Percentiles rank a stretch among this genome's conserved stretches.
Conservation (phyloP, 2,888 invertebrate genomes). For the Apotomis turbidana region DNA sequence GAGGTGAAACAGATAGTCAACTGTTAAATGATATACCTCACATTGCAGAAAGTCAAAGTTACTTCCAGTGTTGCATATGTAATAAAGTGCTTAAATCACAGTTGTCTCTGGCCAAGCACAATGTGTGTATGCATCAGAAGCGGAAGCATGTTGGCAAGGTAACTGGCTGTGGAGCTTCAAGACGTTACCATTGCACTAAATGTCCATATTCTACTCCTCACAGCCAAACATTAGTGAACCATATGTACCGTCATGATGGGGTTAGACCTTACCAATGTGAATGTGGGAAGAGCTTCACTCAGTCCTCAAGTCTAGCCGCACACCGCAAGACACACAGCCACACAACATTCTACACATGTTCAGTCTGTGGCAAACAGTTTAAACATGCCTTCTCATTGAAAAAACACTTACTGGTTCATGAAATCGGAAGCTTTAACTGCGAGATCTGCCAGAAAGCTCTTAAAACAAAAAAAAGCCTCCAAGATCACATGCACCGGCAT, state of each 20-base stretch:
- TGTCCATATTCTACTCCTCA: slow-evolving; percentile 75
- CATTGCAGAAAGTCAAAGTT: slow-evolving; percentile 7
- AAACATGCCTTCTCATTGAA: slow-evolving; percentile 75
- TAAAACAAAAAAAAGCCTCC: slow-evolving; percentile 70
- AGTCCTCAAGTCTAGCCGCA: slow-evolving; percentile 71
- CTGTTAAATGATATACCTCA: neutral
- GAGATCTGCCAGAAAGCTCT: slow-evolving; percentile 71
- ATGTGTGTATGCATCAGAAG: slow-evolving; percentile 69
- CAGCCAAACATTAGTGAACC: slow-evolving; percentile 77
- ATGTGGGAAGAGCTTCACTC: slow-evolving; percentile 77
- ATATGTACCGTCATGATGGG: slow-evolving; percentile 75
- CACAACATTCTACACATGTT: slow-evolving; percentile 69
- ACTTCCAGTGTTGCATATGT: slow-evolving; percentile 61
- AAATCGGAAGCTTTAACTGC: slow-evolving; percentile 64
- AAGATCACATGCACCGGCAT: slow-evolving; percentile 73
- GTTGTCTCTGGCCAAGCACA: slow-evolving; percentile 65
- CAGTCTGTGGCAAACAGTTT: slow-evolving; percentile 77
- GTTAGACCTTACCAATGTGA: slow-evolving; percentile 74
- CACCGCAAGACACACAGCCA: slow-evolving; percentile 74
- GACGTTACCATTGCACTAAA: slow-evolving; percentile 72
- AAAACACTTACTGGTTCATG: slow-evolving; percentile 72
- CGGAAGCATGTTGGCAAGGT: slow-evolving; percentile 68
- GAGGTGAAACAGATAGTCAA: neutral
- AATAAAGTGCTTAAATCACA: slow-evolving; percentile 65
- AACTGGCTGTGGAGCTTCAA: slow-evolving; percentile 66